phyloP scores from a whole-genome alignment of 2,888 invertebrate species.

The Nomada goodeniana region DNA sequence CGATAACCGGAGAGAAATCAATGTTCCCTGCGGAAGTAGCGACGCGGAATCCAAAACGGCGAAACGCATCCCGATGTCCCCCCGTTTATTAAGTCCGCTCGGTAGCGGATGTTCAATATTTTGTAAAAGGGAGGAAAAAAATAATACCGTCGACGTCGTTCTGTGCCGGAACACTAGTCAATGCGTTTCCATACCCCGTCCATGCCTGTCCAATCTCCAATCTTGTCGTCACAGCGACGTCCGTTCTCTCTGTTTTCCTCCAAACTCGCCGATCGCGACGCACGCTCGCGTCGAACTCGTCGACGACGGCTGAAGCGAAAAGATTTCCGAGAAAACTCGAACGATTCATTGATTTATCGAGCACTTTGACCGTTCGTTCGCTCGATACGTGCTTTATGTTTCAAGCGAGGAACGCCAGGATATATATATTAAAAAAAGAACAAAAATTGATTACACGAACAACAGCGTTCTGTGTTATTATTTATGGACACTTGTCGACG shows the following conservation, averaged over 20 bases:
- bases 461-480: no score
- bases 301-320: no score
- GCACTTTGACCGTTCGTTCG: no score
- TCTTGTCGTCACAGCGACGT: slow-evolving; percentile 45
- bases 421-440: no score
- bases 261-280: slow-evolving; percentile 5
- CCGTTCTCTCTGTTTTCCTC: slow-evolving; percentile 31
- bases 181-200: slow-evolving; percentile 61
- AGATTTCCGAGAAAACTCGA: not conserved
- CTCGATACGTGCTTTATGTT: no score
- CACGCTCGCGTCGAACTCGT: slow-evolving; percentile 23
- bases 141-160: slow-evolving; percentile 15
- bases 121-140: not conserved
- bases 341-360: no score
- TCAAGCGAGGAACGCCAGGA: no score
- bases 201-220: slow-evolving; percentile 53
- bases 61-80: slow-evolving; percentile 6
- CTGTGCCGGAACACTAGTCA: slow-evolving; percentile 24
- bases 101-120: slow-evolving; percentile 19
- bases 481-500: slow-evolving; percentile 2
- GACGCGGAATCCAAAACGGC: slow-evolving; percentile 31
- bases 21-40: slow-evolving; percentile 12
- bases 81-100: slow-evolving; percentile 3
- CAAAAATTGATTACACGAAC: no score
- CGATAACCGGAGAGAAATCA: not conserved